Evolutionary conservation across 2,888 invertebrate species (phyloP), one percentile per base, ranked within the genome.

Genomic region (Lissocephala sabroskyi): DNA sequence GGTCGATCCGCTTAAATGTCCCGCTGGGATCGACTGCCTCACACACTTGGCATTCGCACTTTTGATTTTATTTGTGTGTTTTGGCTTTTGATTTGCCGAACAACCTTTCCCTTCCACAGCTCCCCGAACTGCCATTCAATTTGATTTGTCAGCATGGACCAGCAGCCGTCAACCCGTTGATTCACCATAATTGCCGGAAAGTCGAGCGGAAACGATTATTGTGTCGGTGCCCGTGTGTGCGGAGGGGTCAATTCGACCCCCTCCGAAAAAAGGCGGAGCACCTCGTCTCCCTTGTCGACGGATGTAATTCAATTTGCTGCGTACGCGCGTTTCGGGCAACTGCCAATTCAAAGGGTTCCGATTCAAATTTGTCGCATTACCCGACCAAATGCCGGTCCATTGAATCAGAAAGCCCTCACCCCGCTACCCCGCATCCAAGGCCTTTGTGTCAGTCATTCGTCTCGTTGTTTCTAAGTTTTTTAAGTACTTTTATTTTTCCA

Each of bases 151-250:
- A 39, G 1, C 11, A 6, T 42, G 41, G 37, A 28, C 33, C 32
- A 35, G 35, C 46, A 30, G 23, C 35, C 40, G 39, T 26, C 43
- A 51, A 18, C 28, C 16, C 14, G 16, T 35, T 30, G 43, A 63
- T 64, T 61, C 54, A 55, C 66, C 68, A 65, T 68, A 71, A 75
- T 75, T 75, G 71, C 55, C 65, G 64, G 45, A 68, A 71, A 75
- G 65, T 71, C 71, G 64, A 71, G 45, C 65, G 71, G 76, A 75
- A 71, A 57, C 68, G 73, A 68, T 71, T 71, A 71, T 62, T 68
- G 42, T 49, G 39, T 30, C 23, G 10, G 23, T 33, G 32, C 32
- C 19, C 11, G 40, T 18, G 44, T 48, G 42, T 33, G 23, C n/a
- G 44, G 28, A 39, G 36, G 43, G 30, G 33, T n/a, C 29, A 17